These are phyloP conservation scores for Grammomys dolichurus DNA, from an alignment of 2,113 vertebrate species.

Conservation along the genomic window DNA sequence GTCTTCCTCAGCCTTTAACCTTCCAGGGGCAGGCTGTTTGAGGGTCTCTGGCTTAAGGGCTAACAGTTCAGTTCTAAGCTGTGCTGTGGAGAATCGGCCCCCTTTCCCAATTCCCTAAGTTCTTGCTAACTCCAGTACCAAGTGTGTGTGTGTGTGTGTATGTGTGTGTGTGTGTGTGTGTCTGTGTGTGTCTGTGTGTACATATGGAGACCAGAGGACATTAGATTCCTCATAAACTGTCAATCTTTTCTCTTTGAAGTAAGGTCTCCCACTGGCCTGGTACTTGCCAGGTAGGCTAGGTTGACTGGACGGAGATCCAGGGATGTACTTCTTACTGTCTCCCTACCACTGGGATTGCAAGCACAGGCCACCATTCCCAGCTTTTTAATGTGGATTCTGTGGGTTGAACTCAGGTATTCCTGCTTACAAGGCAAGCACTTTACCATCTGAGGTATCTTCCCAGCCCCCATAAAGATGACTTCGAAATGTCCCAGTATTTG, in stretches of 20 bases:
- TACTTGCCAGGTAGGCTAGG: too few relatives aligned
- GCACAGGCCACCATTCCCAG: not conserved
- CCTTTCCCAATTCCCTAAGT: not conserved
- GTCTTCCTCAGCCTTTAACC: not conserved
- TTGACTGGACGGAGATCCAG: not conserved
- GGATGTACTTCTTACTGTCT: not conserved
- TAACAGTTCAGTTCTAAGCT: not conserved
- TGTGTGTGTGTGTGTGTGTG: not conserved
- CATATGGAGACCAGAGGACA: not conserved
- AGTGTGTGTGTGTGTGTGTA: not conserved
- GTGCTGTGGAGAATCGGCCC: not conserved
- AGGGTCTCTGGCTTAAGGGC: not conserved
- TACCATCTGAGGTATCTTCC: rapidly evolving
- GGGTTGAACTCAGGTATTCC: too few relatives aligned
- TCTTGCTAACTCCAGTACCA: not conserved
- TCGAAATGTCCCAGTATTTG: not conserved
- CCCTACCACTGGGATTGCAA: not conserved
- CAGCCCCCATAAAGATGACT: not conserved
- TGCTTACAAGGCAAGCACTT: not conserved
- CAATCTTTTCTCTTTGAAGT: not conserved
- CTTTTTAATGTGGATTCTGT: not conserved
- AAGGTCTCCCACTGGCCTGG: not conserved
- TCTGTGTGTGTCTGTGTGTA: too few relatives aligned
- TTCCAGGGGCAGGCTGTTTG: not conserved
- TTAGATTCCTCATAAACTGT: not conserved